phyloP scores from a whole-genome alignment of 2,113 vertebrate genomes.

The Hypocryptadius cinnamomeus region DNA sequence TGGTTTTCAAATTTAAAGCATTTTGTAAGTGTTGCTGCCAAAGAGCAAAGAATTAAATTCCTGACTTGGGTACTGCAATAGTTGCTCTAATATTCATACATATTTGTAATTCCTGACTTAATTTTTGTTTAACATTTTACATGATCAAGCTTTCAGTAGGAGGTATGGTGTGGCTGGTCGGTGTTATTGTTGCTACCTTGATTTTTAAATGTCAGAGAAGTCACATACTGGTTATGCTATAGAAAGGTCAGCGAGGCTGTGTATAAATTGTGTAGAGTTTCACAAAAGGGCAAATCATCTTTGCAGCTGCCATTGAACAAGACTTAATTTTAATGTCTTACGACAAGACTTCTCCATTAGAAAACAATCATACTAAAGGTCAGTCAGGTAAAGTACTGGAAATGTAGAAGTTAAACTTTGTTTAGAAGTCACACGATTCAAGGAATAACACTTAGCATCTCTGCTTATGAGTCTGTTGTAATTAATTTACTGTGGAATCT shows the following conservation, averaged over 20 bases:
- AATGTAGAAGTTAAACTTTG: background rate
- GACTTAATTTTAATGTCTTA: slow-evolving; percentile 40
- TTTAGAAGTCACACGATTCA: background rate
- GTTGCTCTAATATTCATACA: background rate
- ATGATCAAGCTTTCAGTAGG: background rate
- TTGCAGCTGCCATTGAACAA: slow-evolving; percentile 20
- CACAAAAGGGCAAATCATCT: slow-evolving; percentile 52
- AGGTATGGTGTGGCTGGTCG: background rate
- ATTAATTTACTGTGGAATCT: background rate
- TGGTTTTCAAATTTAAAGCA: background rate
- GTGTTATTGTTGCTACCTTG: slow-evolving; percentile 16
- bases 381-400: background rate
- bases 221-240: slow-evolving; percentile 21
- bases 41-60: background rate
- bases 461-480: background rate
- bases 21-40: background rate
- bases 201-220: slow-evolving; percentile 38
- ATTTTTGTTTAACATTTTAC: slow-evolving; percentile 37
- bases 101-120: slow-evolving; percentile 4
- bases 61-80: background rate
- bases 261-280: slow-evolving; percentile 24
- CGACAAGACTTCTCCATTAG: slow-evolving; percentile 21
- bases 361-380: slow-evolving; percentile 34
- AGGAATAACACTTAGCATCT: background rate
- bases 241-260: slow-evolving; percentile 36